Evolutionary conservation across 2,888 invertebrate genomes (phyloP).

Genomic region (Netelia inedita): DNA sequence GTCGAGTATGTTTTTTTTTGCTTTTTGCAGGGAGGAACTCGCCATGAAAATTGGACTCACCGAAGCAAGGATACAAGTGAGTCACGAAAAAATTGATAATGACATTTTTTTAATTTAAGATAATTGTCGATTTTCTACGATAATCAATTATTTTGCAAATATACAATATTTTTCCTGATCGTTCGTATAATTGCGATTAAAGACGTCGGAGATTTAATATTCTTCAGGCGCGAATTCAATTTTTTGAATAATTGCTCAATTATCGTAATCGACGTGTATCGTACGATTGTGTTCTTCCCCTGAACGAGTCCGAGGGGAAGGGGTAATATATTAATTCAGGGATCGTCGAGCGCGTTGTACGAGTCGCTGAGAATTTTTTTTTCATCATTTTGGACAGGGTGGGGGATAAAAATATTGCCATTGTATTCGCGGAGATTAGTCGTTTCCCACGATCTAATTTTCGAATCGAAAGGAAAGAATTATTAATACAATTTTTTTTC

Average conservation of each 20-base stretch:
- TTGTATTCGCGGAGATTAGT: constrained; percentile 37
- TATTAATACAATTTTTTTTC: no score
- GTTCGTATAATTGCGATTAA: not conserved
- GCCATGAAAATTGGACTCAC: constrained; percentile 98
- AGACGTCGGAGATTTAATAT: not conserved
- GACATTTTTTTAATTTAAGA: no score
- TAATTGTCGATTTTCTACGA: not conserved
- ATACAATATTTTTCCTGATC: not conserved
- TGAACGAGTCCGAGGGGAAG: not conserved
- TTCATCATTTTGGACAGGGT: no score
- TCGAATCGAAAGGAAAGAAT: not conserved
- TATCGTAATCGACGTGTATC: constrained; percentile 15
- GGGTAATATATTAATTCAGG: constrained; percentile 51
- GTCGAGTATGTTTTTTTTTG: constrained; percentile 65
- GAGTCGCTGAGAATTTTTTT: not conserved
- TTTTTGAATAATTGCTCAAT: constrained; percentile 57
- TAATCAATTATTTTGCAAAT: not conserved
- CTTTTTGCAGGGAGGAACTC: constrained; percentile 94
- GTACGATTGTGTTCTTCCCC: constrained; percentile 11
- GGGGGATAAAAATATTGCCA: constrained; percentile 19
- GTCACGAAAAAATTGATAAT: constrained; percentile 74
- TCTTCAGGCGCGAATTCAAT: constrained; percentile 1
- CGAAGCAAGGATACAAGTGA: constrained; percentile 97
- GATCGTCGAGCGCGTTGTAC: no score
- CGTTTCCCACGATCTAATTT: constrained; percentile 38